Base-by-base conservation (phyloP, 2,888 invertebrate species). In the Melieria picta region DNA sequence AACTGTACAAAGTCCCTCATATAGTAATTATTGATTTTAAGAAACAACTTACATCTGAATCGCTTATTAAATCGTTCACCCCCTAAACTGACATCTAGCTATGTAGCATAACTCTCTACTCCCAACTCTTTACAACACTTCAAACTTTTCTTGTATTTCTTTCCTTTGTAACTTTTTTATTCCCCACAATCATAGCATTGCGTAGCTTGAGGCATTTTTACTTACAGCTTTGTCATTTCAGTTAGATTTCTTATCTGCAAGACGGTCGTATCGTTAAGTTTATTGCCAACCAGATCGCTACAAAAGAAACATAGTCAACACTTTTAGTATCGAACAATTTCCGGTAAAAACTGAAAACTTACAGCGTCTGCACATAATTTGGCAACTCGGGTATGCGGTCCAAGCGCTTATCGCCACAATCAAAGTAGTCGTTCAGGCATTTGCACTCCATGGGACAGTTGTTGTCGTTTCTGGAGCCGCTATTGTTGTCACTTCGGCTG, bases 351-450 rank as follows among this genome's bases (percentile, higher is more conserved):
- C 30, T 30, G 30, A 30, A 30, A 70, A 82, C 87, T 91, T 91
- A 94, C 91, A 94, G 89, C 83, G 90, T 89, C 88, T 91, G 90
- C 85, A 92, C 92, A 93, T 94, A 94, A 87, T 88, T 88, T 73
- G 94, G 94, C 85, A 94, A 89, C 87, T 91, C 87, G 78, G 94
- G 94, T 85, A 94, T 90, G 80, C 89, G 88, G 78, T 89, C 89
- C 82, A 94, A 89, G 85, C 91, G 91, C 83, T 90, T 90, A 82
- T 90, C 91, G 78, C 91, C 91, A 89, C 94, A 95, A 87, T 93
- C 93, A 74, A 94, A 92, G 85, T 91, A 91, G 79, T 89, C 89
- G 81, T 92, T 91, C 79, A 94, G 88, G 86, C 94, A 94, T 81
- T 89, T 89, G 87, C 94, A 95, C 69, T 81, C 80, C 80, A 89